Evolutionary conservation across 1,140 invertebrate genomes (phyloP).

Genomic region (Notospermus geniculatus): DNA sequence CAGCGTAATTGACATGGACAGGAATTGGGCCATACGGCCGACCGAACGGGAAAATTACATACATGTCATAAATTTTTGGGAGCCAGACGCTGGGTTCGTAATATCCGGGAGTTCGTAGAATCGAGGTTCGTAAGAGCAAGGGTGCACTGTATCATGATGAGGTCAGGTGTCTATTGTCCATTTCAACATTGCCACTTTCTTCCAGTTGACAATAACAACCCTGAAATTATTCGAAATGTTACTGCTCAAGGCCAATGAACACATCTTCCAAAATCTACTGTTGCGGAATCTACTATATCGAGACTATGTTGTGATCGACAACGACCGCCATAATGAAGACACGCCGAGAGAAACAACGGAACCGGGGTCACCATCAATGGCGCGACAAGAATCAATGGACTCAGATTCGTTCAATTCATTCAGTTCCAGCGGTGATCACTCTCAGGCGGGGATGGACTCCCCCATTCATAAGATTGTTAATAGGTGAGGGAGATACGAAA

Average conservation of each 20-base stretch:
- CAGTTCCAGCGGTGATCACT: not conserved
- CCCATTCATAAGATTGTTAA: slow-evolving; percentile 62
- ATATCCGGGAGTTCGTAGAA: too few relatives aligned
- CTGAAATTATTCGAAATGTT: slow-evolving; percentile 64
- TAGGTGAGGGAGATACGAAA: too few relatives aligned
- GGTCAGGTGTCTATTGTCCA: too few relatives aligned
- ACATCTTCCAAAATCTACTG: slow-evolving; percentile 69
- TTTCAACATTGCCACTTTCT: too few relatives aligned
- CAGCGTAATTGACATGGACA: too few relatives aligned
- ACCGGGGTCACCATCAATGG: slow-evolving; percentile 9
- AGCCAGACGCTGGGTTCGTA: too few relatives aligned
- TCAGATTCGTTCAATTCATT: slow-evolving; percentile 24
- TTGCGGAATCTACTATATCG: slow-evolving; percentile 66
- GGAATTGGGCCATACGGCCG: too few relatives aligned
- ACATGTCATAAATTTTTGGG: too few relatives aligned
- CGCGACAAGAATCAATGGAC: slow-evolving; percentile 13
- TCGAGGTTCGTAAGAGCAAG: too few relatives aligned
- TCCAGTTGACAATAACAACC: slow-evolving; percentile 50
- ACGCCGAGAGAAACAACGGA: slow-evolving; percentile 1
- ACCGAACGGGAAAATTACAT: too few relatives aligned
- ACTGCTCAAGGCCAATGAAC: slow-evolving; percentile 69
- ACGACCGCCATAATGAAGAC: not conserved
- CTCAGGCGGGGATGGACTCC: slow-evolving; percentile 38
- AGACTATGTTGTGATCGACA: slow-evolving; percentile 57
- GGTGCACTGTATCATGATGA: too few relatives aligned